phyloP scores from a whole-genome alignment of 2,113 vertebrate species.

The Trinectes maculatus region DNA sequence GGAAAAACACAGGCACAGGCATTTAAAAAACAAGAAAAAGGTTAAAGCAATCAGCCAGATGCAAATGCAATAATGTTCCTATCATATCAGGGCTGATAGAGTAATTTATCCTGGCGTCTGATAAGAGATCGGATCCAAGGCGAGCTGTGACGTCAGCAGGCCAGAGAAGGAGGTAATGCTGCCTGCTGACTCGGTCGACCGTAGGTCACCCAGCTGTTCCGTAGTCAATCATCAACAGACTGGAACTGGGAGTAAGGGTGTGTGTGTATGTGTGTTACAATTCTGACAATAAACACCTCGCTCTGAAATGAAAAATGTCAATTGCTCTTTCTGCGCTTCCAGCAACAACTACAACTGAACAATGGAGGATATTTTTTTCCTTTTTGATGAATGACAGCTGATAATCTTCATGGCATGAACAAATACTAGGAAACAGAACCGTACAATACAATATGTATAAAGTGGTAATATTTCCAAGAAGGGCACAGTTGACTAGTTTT shows the following conservation, averaged over 20 bases:
- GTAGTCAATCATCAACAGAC: slow-evolving; percentile 79
- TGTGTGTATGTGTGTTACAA: not conserved
- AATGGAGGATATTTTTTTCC: not conserved
- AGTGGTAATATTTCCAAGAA: not conserved
- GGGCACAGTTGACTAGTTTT: slow-evolving; percentile 5
- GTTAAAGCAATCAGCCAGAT: slow-evolving; percentile 51
- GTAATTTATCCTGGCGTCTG: slow-evolving; percentile 59
- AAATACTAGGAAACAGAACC: not conserved
- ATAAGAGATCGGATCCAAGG: slow-evolving; percentile 62
- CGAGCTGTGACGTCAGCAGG: slow-evolving; percentile 51
- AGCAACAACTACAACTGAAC: slow-evolving; percentile 9
- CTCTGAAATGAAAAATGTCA: slow-evolving; percentile 5
- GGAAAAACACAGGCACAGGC: slow-evolving; percentile 45
- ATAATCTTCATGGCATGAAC: not conserved
- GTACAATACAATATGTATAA: not conserved
- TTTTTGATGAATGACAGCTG: slow-evolving; percentile 3
- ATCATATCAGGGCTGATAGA: slow-evolving; percentile 51
- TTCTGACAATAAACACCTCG: slow-evolving; percentile 20
- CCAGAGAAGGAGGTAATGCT: slow-evolving; percentile 50
- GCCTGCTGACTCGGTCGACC: slow-evolving; percentile 67
- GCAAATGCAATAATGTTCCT: slow-evolving; percentile 64
- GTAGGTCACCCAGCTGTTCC: slow-evolving; percentile 79
- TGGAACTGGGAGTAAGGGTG: slow-evolving; percentile 8
- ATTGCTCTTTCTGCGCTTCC: slow-evolving; percentile 5
- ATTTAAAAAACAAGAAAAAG: slow-evolving; percentile 14